Percentiles rank a stretch among this genome's conserved stretches.
These are phyloP conservation scores for Trichogramma pretiosum DNA, from an alignment of 1,140 invertebrate species.

Conservation along the genomic window DNA sequence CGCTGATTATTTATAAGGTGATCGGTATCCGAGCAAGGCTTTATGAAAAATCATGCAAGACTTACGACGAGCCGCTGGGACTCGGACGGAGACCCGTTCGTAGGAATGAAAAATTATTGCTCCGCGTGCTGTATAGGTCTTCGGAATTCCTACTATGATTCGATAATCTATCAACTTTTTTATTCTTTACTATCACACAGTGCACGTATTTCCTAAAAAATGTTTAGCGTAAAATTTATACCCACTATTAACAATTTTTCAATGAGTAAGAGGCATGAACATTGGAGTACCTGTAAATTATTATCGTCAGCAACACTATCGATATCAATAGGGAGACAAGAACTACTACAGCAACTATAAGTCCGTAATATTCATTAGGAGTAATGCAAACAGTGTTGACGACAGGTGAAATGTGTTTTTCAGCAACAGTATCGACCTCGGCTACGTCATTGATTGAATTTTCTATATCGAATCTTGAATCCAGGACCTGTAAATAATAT, in stretches of 20 bases:
- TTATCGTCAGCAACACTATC: constrained; percentile 54
- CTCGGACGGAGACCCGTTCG: constrained; percentile 37
- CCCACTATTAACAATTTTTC: not conserved
- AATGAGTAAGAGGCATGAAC: too few species aligned
- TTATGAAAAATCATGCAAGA: too few species aligned
- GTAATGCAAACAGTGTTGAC: constrained; percentile 63
- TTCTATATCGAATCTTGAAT: constrained; percentile 63
- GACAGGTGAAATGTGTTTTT: constrained; percentile 38
- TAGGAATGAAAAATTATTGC: constrained; percentile 40
- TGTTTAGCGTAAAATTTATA: constrained; percentile 1
- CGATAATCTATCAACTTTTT: constrained; percentile 31
- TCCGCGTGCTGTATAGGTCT: constrained; percentile 30
- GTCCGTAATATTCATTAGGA: constrained; percentile 64
- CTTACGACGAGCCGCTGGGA: constrained; percentile 35
- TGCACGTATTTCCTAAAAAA: constrained; percentile 38
- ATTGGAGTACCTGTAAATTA: constrained; percentile 64
- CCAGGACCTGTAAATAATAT: constrained; percentile 48
- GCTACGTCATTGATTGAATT: constrained; percentile 41
- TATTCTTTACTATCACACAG: constrained; percentile 36
- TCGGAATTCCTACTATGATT: constrained; percentile 28
- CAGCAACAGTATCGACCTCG: constrained; percentile 44
- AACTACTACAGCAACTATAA: constrained; percentile 62
- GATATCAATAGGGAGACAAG: constrained; percentile 59
- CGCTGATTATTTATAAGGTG: constrained; percentile 24
- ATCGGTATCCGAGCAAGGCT: not conserved